Evolutionary conservation across 1,140 invertebrate genomes (phyloP).

Genomic region (Diorhabda elongata): DNA sequence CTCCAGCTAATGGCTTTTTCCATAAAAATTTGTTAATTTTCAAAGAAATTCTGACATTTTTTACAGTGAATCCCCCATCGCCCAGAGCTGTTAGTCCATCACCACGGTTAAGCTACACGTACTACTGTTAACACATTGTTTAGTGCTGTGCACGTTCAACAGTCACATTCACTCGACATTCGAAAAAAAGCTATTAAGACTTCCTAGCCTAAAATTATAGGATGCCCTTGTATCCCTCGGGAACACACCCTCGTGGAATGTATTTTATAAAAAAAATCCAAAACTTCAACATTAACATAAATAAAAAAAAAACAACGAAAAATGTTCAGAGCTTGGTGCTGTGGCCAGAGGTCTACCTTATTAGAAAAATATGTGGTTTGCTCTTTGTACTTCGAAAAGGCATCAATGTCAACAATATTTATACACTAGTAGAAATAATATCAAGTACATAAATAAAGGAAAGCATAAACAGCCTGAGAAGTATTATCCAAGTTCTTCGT

Average conservation of each 20-base stretch:
- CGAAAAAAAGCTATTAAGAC: constrained; percentile 14
- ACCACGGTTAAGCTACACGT: constrained; percentile 41
- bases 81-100: constrained; percentile 38
- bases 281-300: constrained; percentile 31
- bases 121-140: constrained; percentile 18
- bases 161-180: constrained; percentile 17
- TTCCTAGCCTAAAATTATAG: constrained; percentile 36
- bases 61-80: neutral
- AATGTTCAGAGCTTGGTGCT: constrained; percentile 31
- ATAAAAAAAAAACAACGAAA: constrained; percentile 26
- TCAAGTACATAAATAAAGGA: neutral
- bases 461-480: neutral
- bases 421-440: neutral
- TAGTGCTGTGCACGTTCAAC: constrained; percentile 7
- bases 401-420: constrained; percentile 43
- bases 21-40: too few relatives aligned
- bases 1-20: too few relatives aligned
- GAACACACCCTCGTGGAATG: constrained; percentile 47
- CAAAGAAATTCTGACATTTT: too few relatives aligned
- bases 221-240: constrained; percentile 49
- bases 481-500: too few relatives aligned
- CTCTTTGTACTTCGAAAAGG: constrained; percentile 47
- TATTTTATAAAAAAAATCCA: constrained; percentile 33
- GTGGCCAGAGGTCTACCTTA: constrained; percentile 30
- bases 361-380: constrained; percentile 37